Evolutionary conservation across 2,113 vertebrate genomes (phyloP).

Genomic region (Urocynchramus pylzowi): DNA sequence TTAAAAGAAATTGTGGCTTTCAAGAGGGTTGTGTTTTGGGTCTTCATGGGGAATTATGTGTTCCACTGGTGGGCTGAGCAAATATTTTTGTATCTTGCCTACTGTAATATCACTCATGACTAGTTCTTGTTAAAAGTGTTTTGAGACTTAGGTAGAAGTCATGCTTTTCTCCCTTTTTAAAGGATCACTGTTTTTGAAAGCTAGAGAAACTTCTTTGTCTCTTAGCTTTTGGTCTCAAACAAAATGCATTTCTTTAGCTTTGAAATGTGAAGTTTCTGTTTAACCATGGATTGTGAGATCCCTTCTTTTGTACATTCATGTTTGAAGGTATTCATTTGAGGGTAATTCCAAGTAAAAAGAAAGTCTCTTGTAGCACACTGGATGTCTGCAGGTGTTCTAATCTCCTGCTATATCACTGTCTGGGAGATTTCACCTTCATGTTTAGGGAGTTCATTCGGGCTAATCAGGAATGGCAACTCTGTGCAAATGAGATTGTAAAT

Average conservation of each 20-base stretch:
- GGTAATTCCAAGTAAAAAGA: constrained; percentile 11
- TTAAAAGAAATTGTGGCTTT: background rate
- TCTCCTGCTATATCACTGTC: background rate
- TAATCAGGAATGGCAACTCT: constrained; percentile 28
- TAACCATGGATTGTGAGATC: background rate
- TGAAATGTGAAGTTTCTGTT: background rate
- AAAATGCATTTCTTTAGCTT: background rate
- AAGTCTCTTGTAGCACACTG: background rate
- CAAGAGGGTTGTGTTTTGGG: background rate
- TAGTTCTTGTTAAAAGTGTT: background rate
- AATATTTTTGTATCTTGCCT: background rate
- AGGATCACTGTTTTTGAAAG: background rate
- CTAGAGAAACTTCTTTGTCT: background rate
- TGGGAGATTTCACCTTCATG: constrained; percentile 13
- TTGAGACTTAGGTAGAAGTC: background rate
- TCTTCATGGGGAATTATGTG: background rate
- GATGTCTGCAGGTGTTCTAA: constrained; percentile 43
- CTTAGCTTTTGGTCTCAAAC: background rate
- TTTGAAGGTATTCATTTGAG: constrained; percentile 15
- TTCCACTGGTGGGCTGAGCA: background rate
- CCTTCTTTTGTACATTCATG: background rate
- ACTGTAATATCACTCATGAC: background rate
- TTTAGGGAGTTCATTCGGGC: constrained; percentile 3
- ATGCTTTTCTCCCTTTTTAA: background rate
- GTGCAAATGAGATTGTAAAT: constrained; percentile 19